Percentiles rank a stretch among this genome's conserved stretches.
These are phyloP conservation scores for Beris chalybata DNA, from an alignment of 2,888 invertebrate genomes.

Conservation along the genomic window DNA sequence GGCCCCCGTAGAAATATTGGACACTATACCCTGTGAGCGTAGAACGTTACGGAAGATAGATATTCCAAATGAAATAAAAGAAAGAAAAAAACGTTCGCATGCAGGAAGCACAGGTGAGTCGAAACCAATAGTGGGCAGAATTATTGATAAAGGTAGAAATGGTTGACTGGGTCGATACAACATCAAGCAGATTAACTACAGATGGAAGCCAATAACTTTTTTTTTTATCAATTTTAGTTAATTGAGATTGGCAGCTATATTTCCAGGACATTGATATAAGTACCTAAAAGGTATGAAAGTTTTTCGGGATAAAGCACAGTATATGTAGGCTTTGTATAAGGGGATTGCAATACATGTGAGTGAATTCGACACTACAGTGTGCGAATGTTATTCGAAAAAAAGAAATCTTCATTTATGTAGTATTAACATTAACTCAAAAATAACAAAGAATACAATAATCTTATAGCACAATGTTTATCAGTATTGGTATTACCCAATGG, in stretches of 20 bases:
- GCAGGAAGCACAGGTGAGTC: too few species aligned
- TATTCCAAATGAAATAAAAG: too few species aligned
- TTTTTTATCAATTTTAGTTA: slow-evolving; percentile 9
- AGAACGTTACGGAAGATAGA: too few species aligned
- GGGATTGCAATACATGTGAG: neutral
- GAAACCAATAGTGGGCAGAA: too few species aligned
- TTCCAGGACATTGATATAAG: slow-evolving; percentile 18
- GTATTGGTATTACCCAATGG: too few species aligned
- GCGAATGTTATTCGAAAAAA: slow-evolving; percentile 1
- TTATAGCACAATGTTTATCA: too few species aligned
- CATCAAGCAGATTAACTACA: slow-evolving; percentile 10
- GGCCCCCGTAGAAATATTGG: neutral
- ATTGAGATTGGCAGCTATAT: slow-evolving; percentile 9
- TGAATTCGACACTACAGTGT: neutral
- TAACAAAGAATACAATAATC: too few species aligned
- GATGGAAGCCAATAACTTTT: slow-evolving; percentile 19
- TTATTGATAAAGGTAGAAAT: neutral
- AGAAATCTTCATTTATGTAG: too few species aligned
- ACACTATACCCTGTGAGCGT: neutral
- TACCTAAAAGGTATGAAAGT: slow-evolving; percentile 26
- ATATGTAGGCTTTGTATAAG: slow-evolving; percentile 9
- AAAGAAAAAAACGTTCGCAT: too few species aligned
- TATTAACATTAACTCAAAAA: too few species aligned
- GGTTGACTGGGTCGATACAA: slow-evolving; percentile 11
- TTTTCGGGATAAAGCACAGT: slow-evolving; percentile 20